Conservation (phyloP, 2,888 invertebrate species). For the Ectobius pallidus region DNA sequence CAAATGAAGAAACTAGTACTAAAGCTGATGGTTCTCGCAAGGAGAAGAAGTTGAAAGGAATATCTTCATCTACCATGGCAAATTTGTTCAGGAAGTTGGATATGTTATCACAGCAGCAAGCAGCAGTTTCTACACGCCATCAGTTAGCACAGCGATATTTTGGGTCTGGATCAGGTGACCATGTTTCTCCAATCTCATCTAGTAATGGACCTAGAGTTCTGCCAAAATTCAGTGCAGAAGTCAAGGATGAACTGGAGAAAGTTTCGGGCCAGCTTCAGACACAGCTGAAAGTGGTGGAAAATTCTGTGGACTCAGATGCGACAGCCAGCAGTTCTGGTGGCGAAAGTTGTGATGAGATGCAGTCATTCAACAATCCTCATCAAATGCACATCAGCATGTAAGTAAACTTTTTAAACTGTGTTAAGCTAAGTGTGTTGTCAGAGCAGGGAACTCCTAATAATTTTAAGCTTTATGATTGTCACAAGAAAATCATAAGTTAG, state of each 20-base stretch:
- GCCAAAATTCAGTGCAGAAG: conserved; percentile 43
- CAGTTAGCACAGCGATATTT: conserved; percentile 57
- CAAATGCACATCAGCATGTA: conserved; percentile 75
- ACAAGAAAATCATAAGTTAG: too few species aligned
- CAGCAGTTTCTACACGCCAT: conserved; percentile 52
- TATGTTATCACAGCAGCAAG: conserved; percentile 55
- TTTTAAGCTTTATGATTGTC: too few species aligned
- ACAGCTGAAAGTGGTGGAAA: conserved; percentile 75
- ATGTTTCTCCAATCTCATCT: neutral
- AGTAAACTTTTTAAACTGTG: conserved; percentile 61
- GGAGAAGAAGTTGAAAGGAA: conserved; percentile 49
- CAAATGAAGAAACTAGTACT: conserved; percentile 6
- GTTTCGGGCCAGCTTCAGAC: conserved; percentile 75
- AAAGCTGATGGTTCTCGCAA: conserved; percentile 20
- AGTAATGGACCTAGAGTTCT: conserved; percentile 27
- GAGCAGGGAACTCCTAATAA: too few species aligned
- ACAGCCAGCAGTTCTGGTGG: conserved; percentile 94
- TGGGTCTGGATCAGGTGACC: conserved; percentile 59
- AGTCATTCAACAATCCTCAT: conserved; percentile 78
- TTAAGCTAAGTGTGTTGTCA: too few species aligned
- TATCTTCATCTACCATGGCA: conserved; percentile 62
- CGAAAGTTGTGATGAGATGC: conserved; percentile 91
- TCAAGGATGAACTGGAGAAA: conserved; percentile 53
- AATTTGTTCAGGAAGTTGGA: conserved; percentile 63
- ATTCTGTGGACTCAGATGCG: conserved; percentile 87